phyloP scores from a whole-genome alignment of 2,113 vertebrate species.

The Tachysurus vachellii region DNA sequence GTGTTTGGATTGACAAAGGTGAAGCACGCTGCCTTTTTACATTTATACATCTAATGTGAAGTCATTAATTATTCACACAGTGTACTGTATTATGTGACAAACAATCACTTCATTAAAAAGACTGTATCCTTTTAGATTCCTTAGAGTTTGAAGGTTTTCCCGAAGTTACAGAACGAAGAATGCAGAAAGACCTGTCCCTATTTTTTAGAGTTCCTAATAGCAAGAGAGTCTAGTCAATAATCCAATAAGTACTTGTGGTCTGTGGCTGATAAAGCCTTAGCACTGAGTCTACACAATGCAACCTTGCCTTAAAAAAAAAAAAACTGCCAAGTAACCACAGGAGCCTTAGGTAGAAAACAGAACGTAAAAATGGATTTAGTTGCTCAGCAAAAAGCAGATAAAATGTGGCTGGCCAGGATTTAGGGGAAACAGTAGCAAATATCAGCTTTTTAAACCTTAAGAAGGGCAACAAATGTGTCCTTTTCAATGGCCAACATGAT shows the following conservation, averaged over 20 bases:
- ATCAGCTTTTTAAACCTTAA: neutral
- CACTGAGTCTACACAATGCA: constrained; percentile 17
- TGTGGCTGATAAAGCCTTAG: neutral
- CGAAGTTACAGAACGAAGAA: neutral
- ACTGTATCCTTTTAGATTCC: neutral
- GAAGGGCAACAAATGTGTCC: neutral
- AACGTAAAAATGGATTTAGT: constrained; percentile 1
- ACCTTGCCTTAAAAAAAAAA: neutral
- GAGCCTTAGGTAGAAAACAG: constrained; percentile 2
- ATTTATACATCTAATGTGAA: neutral
- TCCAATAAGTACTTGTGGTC: constrained; percentile 27
- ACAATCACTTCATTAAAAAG: neutral
- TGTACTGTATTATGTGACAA: neutral
- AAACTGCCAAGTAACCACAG: constrained; percentile 9
- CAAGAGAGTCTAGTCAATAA: constrained; percentile 7
- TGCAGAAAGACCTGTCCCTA: no score
- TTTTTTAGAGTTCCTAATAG: constrained; percentile 3
- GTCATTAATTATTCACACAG: neutral
- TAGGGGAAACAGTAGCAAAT: neutral
- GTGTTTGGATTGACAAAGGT: neutral
- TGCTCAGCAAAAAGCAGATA: neutral
- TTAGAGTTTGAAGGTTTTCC: neutral
- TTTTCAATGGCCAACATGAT: neutral
- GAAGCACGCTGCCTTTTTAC: neutral
- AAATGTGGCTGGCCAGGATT: neutral